Base-by-base conservation (phyloP, 1,140 invertebrate genomes). In the Popillia japonica region DNA sequence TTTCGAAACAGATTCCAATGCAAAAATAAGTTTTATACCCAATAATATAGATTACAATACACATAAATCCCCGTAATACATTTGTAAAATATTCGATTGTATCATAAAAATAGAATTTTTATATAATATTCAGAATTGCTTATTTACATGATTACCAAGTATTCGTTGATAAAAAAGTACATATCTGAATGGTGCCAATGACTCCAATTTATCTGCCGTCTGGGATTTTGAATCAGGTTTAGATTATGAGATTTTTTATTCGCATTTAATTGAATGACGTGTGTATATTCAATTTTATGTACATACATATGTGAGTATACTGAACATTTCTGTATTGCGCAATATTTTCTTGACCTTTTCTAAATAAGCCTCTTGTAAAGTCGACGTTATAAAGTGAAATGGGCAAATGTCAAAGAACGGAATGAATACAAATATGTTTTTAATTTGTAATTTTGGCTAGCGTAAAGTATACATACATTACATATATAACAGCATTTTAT, bases 131-230 rank as follows among this genome's bases (percentile, higher is more conserved):
- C n/a, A 22, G 22, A 20, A 64, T 64, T 64, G 22, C 3, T 64
- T 64, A 20, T 64, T 22, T 64, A 64, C 17, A 64, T 64, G 4
- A 22, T 2, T 64, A 64, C 3, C 4, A 64, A 23, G 17, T 64
- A 64, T 64, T 22, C 10, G 9, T 22, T 23, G 17, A 64, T 64
- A 23, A 64, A 22, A 64, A 64, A 64, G 59, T 22, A 23, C 4
- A 64, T 64, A 64, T 64, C 59, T 22, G 9, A 22, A 9, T 64
- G 59, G 59, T 64, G 59, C 59, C 59, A 22, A 64, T 64, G 59
- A 22, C 59, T 64, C 22, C 11, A 64, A 64, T 64, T 64, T 64
- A 64, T 23, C 17, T n/a, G 10, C 59, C 8, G n/a, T 23, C 22
- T 64, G 20, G n/a, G 22, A 64, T 64, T 64, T 64, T 64, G 17